Conservation (phyloP, 2,797 vertebrate genomes). For the Pseudomugil tenellus region DNA sequence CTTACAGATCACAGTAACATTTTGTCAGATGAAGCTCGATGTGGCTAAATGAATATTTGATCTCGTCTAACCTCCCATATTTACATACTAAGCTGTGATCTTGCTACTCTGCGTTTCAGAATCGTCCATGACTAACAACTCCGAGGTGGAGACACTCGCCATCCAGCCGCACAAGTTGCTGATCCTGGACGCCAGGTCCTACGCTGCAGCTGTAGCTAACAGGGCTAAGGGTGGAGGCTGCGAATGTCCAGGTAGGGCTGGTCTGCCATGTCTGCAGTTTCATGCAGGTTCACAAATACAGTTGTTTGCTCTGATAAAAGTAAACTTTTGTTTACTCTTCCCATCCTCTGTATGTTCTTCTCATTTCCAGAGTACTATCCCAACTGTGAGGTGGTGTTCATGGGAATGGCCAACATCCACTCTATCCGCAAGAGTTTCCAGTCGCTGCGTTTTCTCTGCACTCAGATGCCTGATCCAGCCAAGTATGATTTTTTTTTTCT, state of each 20-base stretch:
- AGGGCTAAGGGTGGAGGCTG: slow-evolving; percentile 97
- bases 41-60: background rate
- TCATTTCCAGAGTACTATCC: slow-evolving; percentile 93
- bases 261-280: background rate
- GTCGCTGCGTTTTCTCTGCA: slow-evolving; percentile 94
- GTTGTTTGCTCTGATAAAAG: slow-evolving; percentile 37
- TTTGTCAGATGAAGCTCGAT: slow-evolving; percentile 10
- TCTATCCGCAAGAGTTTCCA: slow-evolving; percentile 99
- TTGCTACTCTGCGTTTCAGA: slow-evolving; percentile 75
- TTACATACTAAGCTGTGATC: slow-evolving; percentile 11
- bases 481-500: slow-evolving; percentile 87
- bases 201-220: slow-evolving; percentile 96
- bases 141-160: slow-evolving; percentile 89
- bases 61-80: background rate
- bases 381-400: slow-evolving; percentile 99
- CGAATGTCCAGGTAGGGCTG: slow-evolving; percentile 92
- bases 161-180: slow-evolving; percentile 93
- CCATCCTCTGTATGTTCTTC: background rate
- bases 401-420: slow-evolving; percentile 99
- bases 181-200: slow-evolving; percentile 94
- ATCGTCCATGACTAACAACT: slow-evolving; percentile 90
- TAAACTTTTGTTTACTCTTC: slow-evolving; percentile 19
- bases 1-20: background rate
- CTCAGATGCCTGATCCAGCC: slow-evolving; percentile 97
- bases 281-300: slow-evolving; percentile 17